Conservation (phyloP, 1,140 invertebrate species). For the Dolichoris vasculosae region DNA sequence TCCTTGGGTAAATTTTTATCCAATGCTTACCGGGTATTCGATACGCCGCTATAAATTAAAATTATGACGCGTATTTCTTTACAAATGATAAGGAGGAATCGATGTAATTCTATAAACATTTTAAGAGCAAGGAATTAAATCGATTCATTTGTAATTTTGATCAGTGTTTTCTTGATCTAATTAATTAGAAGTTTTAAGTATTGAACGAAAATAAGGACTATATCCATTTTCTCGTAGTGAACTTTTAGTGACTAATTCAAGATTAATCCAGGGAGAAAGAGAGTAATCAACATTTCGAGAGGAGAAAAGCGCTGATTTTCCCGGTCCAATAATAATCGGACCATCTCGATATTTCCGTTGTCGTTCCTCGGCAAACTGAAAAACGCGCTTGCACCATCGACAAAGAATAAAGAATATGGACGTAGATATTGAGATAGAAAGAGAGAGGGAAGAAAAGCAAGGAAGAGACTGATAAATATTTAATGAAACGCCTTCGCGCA, state of each 20-base stretch:
- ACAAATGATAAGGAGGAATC: no score
- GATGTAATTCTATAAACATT: no score
- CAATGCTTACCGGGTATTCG: no score
- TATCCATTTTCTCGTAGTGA: not conserved
- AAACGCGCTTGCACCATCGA: not conserved
- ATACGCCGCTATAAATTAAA: no score
- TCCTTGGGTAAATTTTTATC: no score
- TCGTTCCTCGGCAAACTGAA: not conserved
- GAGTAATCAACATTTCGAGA: not conserved
- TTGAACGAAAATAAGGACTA: not conserved
- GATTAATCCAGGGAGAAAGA: constrained; percentile 5
- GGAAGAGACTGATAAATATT: constrained; percentile 46
- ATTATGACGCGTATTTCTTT: no score
- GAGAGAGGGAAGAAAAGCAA: not conserved
- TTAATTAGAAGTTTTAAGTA: not conserved
- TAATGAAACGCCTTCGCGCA: constrained; percentile 44
- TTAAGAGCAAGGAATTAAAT: not conserved
- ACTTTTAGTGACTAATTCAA: constrained; percentile 4
- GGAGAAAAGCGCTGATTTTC: not conserved
- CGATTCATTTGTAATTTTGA: not conserved
- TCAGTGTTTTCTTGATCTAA: not conserved
- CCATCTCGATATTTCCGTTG: constrained; percentile 22
- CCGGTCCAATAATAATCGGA: constrained; percentile 26
- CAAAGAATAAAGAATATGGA: not conserved
- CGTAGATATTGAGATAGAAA: no score